Percentiles rank a stretch among this genome's conserved stretches.
Conservation (phyloP, 2,797 vertebrate species). For the Sebastes vulpes region DNA sequence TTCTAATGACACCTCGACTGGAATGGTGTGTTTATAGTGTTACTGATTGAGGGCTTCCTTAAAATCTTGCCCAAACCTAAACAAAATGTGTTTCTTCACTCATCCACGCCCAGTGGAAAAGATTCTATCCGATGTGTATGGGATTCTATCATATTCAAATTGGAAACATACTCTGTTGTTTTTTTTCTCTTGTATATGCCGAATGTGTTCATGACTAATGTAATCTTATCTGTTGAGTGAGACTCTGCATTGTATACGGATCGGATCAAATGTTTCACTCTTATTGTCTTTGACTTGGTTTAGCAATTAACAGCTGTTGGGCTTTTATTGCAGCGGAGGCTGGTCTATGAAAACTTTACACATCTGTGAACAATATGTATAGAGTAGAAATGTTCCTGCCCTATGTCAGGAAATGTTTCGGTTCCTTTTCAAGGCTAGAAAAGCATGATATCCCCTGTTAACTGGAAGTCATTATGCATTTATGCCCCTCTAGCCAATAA, state of each 20-base stretch:
- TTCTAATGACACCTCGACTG: conserved; percentile 80
- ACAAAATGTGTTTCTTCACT: conserved; percentile 80
- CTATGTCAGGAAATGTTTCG: conserved; percentile 67
- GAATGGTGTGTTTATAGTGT: conserved; percentile 81
- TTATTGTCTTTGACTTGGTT: conserved; percentile 51
- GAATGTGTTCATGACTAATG: conserved; percentile 50
- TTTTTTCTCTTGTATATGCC: conserved; percentile 43
- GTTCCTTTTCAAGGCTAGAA: conserved; percentile 57
- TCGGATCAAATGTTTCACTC: conserved; percentile 37
- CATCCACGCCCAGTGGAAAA: conserved; percentile 73
- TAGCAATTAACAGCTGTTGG: conserved; percentile 73
- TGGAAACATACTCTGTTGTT: conserved; percentile 59
- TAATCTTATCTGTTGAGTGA: conserved; percentile 40
- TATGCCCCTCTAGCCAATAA: conserved; percentile 5
- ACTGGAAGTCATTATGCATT: conserved; percentile 59
- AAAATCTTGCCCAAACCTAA: conserved; percentile 79
- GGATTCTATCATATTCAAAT: conserved; percentile 62
- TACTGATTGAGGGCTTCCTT: conserved; percentile 83
- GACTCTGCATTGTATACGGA: conserved; percentile 21
- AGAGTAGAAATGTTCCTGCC: conserved; percentile 47
- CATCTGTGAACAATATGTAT: conserved; percentile 81
- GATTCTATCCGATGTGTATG: conserved; percentile 46
- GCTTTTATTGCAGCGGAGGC: conserved; percentile 45
- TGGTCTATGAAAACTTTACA: conserved; percentile 50
- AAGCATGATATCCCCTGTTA: conserved; percentile 34